phyloP scores from a whole-genome alignment of 2,888 invertebrate genomes.

The Netelia inedita region DNA sequence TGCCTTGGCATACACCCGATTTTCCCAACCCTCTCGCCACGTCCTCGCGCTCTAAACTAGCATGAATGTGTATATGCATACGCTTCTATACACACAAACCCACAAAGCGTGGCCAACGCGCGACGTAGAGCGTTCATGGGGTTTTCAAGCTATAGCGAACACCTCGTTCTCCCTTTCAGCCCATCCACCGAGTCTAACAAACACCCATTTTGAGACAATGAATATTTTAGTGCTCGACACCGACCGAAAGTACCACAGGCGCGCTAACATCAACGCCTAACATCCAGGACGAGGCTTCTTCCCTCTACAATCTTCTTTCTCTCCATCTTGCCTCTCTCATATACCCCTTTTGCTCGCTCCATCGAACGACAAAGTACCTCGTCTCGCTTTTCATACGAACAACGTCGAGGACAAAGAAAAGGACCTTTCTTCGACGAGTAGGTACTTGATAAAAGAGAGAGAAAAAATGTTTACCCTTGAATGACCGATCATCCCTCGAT shows the following conservation, averaged over 20 bases:
- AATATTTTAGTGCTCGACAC: conserved; percentile 79
- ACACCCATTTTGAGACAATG: conserved; percentile 81
- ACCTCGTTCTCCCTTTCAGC: conserved; percentile 55
- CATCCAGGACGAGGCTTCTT: not conserved
- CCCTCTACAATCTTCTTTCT: not conserved
- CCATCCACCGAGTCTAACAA: conserved; percentile 76
- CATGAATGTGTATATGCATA: not conserved
- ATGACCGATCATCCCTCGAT: conserved; percentile 48
- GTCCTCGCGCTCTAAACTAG: conserved; percentile 33
- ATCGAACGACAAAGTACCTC: conserved; percentile 36
- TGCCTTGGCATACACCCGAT: conserved; percentile 40
- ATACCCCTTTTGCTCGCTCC: conserved; percentile 11
- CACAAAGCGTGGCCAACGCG: conserved; percentile 25
- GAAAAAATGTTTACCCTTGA: conserved; percentile 33
- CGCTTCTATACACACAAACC: not conserved
- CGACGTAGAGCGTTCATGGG: conserved; percentile 32
- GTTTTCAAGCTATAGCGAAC: conserved; percentile 34
- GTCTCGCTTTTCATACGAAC: conserved; percentile 30
- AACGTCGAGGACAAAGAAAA: not conserved
- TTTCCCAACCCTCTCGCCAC: conserved; percentile 32
- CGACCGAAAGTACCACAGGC: conserved; percentile 77
- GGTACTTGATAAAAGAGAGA: conserved; percentile 17
- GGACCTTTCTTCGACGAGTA: conserved; percentile 18
- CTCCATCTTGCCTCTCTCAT: conserved; percentile 31
- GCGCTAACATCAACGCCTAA: conserved; percentile 60